Conservation (phyloP, 2,113 vertebrate species). For the Platichthys stellatus region DNA sequence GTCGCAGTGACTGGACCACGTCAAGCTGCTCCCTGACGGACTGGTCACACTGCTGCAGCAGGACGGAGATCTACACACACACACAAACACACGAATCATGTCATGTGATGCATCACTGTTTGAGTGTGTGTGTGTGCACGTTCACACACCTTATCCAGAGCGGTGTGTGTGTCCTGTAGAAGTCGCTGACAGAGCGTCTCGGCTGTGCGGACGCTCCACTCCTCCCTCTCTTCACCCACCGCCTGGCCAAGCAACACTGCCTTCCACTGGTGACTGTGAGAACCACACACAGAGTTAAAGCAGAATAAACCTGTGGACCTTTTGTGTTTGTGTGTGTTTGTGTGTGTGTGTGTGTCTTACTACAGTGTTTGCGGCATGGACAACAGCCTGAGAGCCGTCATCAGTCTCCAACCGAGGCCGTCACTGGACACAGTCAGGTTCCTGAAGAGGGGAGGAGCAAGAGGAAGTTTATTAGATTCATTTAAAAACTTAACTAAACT, state of each 20-base stretch:
- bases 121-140: background rate
- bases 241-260: slow-evolving; percentile 86
- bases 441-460: slow-evolving; percentile 66
- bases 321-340: background rate
- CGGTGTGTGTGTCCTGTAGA: slow-evolving; percentile 72
- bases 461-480: too few relatives aligned
- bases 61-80: slow-evolving; percentile 63
- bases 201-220: slow-evolving; percentile 74
- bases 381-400: slow-evolving; percentile 87
- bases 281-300: slow-evolving; percentile 40
- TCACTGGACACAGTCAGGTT: slow-evolving; percentile 86
- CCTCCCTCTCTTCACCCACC: slow-evolving; percentile 83
- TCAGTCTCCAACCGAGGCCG: slow-evolving; percentile 92
- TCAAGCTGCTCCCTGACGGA: slow-evolving; percentile 74
- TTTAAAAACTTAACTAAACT: too few relatives aligned
- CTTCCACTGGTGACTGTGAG: slow-evolving; percentile 86
- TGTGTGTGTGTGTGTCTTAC: slow-evolving; percentile 78
- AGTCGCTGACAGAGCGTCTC: slow-evolving; percentile 82
- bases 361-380: slow-evolving; percentile 84
- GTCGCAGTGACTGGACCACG: slow-evolving; percentile 68
- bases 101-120: background rate
- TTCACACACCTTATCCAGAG: slow-evolving; percentile 83
- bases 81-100: slow-evolving; percentile 21
- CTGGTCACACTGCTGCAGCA: slow-evolving; percentile 55
- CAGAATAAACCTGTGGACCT: background rate